Evolutionary conservation across 2,888 invertebrate genomes (phyloP).

Genomic region (Apamea sordens): DNA sequence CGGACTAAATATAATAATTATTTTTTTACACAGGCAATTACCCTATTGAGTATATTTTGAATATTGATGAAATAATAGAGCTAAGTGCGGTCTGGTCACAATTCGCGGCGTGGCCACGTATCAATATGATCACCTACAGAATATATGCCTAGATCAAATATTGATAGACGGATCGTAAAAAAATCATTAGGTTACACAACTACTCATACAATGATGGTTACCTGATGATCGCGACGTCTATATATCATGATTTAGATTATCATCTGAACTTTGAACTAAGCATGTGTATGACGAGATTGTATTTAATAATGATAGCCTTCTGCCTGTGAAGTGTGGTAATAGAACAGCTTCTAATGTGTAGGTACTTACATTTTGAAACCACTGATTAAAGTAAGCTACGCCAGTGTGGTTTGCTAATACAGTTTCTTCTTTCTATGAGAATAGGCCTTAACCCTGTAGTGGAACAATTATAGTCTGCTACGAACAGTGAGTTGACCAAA

Average conservation of each 20-base stretch:
- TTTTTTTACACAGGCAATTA: too few relatives aligned
- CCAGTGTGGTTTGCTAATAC: neutral
- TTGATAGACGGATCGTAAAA: constrained; percentile 36
- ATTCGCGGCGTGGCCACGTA: neutral
- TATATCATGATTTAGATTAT: constrained; percentile 57
- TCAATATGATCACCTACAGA: neutral
- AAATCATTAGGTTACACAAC: constrained; percentile 46
- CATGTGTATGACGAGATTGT: constrained; percentile 25
- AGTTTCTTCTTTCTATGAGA: neutral
- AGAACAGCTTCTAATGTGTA: neutral
- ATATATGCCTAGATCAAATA: constrained; percentile 36
- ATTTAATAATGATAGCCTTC: constrained; percentile 35
- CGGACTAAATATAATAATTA: too few relatives aligned
- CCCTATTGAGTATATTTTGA: neutral
- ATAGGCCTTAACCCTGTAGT: too few relatives aligned
- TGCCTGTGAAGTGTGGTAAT: constrained; percentile 16
- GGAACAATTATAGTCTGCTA: neutral
- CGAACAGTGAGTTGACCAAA: neutral
- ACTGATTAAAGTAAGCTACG: neutral
- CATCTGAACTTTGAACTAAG: constrained; percentile 62
- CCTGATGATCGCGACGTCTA: constrained; percentile 20
- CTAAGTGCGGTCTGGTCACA: neutral
- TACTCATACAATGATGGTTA: neutral
- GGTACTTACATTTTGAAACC: neutral
- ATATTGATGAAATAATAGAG: neutral